These are phyloP conservation scores for Lamellibrachia luymesi DNA, from an alignment of 1,140 invertebrate genomes.

Conservation along the genomic window DNA sequence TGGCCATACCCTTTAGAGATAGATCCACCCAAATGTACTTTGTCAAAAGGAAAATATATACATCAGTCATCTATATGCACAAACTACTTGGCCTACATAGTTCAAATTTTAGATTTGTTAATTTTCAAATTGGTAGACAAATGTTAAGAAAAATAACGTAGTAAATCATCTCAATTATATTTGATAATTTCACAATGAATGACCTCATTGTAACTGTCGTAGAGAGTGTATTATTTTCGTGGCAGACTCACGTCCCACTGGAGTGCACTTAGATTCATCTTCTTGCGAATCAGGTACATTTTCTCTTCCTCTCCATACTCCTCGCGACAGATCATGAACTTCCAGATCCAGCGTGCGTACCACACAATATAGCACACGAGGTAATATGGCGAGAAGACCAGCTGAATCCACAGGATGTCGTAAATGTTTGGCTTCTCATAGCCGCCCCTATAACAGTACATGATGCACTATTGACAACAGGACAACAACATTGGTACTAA, in stretches of 20 bases:
- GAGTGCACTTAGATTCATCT: slow-evolving; percentile 66
- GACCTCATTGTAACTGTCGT: not conserved
- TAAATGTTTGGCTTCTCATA: slow-evolving; percentile 77
- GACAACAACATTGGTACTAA: not conserved
- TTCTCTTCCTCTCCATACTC: slow-evolving; percentile 81
- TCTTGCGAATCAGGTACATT: slow-evolving; percentile 76
- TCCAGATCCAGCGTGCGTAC: slow-evolving; percentile 78
- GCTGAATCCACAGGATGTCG: slow-evolving; percentile 79
- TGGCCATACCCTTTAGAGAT: too few relatives aligned
- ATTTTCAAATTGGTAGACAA: too few relatives aligned
- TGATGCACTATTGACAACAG: not conserved
- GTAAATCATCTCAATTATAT: too few relatives aligned
- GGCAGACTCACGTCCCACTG: slow-evolving; percentile 62
- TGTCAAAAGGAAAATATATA: too few relatives aligned
- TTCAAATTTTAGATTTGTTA: slow-evolving; percentile 20
- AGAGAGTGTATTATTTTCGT: not conserved
- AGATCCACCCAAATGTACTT: too few relatives aligned
- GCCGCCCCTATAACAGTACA: slow-evolving; percentile 65
- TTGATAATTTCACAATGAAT: not conserved
- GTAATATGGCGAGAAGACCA: slow-evolving; percentile 75
- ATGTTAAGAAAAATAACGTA: too few relatives aligned
- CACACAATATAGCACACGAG: slow-evolving; percentile 69
- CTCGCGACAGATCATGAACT: slow-evolving; percentile 72
- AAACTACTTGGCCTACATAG: too few relatives aligned
- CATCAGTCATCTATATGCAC: too few relatives aligned